These are phyloP conservation scores for Pyrochroa serraticornis DNA, from an alignment of 2,888 invertebrate species.

Conservation along the genomic window DNA sequence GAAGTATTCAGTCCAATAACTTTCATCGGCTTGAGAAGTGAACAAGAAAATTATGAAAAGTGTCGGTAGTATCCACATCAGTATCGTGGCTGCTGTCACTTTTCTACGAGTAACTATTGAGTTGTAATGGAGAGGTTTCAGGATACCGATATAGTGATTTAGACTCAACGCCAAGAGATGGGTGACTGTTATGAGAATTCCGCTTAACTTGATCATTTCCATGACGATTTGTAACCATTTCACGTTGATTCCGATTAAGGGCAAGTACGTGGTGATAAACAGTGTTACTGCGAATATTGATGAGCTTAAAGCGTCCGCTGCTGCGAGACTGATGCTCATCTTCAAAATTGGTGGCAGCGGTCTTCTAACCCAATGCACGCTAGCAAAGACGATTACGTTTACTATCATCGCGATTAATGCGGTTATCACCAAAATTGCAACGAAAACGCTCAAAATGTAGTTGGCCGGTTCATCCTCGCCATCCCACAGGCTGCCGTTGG, in stretches of 20 bases:
- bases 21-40: slow-evolving; percentile 58
- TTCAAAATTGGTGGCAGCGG: slow-evolving; percentile 65
- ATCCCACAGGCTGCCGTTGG: not conserved
- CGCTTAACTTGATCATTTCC: slow-evolving; percentile 63
- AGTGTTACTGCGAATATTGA: slow-evolving; percentile 60
- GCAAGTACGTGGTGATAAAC: slow-evolving; percentile 56
- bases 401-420: slow-evolving; percentile 62
- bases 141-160: slow-evolving; percentile 71
- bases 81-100: slow-evolving; percentile 58
- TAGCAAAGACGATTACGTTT: slow-evolving; percentile 62
- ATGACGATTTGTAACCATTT: slow-evolving; percentile 38
- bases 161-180: slow-evolving; percentile 68
- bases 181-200: slow-evolving; percentile 66
- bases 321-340: slow-evolving; percentile 65
- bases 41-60: slow-evolving; percentile 61
- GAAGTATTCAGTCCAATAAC: slow-evolving; percentile 52
- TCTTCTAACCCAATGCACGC: slow-evolving; percentile 63
- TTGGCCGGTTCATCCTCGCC: not conserved
- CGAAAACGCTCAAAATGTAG: slow-evolving; percentile 15
- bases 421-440: slow-evolving; percentile 56
- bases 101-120: slow-evolving; percentile 63
- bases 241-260: slow-evolving; percentile 21
- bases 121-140: slow-evolving; percentile 67
- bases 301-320: slow-evolving; percentile 65
- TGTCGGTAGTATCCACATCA: slow-evolving; percentile 66